Evolutionary conservation across 2,113 vertebrate species (phyloP).

Genomic region (Geococcyx californianus): DNA sequence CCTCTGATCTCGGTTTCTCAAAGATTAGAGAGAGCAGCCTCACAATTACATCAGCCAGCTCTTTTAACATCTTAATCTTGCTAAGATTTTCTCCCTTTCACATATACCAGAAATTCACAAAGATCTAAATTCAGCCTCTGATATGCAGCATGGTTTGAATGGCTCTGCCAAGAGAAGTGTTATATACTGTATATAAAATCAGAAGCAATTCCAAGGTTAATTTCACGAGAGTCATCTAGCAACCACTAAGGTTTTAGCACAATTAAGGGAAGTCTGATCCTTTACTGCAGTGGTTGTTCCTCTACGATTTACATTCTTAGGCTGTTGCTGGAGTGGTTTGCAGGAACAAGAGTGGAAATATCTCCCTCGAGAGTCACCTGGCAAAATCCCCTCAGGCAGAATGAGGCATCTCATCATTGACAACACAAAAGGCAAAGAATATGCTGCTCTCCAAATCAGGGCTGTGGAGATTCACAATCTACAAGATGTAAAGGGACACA

Average conservation of each 20-base stretch:
- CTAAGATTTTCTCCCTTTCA: not conserved
- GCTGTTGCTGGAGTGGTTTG: not conserved
- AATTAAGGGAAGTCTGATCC: not conserved
- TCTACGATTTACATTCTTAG: not conserved
- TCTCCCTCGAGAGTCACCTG: not conserved
- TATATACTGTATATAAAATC: not conserved
- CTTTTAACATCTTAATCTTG: too few species aligned
- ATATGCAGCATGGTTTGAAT: not conserved
- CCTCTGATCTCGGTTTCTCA: too few species aligned
- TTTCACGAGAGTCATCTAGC: not conserved
- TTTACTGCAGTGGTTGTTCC: not conserved
- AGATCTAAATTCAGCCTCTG: not conserved
- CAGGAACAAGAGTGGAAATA: not conserved
- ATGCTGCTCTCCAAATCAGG: not conserved
- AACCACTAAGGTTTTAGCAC: not conserved
- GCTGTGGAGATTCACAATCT: not conserved
- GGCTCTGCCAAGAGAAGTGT: not conserved
- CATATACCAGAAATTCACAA: not conserved
- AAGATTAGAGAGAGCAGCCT: too few species aligned
- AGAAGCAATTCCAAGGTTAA: not conserved
- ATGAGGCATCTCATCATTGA: not conserved
- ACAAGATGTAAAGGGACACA: not conserved
- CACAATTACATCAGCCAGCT: too few species aligned
- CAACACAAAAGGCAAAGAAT: not conserved
- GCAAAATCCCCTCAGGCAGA: slow-evolving; percentile 10